Percentiles rank a stretch among this genome's conserved stretches.
Conservation (phyloP, 2,888 invertebrate species). For the Frankliniella intonsa region DNA sequence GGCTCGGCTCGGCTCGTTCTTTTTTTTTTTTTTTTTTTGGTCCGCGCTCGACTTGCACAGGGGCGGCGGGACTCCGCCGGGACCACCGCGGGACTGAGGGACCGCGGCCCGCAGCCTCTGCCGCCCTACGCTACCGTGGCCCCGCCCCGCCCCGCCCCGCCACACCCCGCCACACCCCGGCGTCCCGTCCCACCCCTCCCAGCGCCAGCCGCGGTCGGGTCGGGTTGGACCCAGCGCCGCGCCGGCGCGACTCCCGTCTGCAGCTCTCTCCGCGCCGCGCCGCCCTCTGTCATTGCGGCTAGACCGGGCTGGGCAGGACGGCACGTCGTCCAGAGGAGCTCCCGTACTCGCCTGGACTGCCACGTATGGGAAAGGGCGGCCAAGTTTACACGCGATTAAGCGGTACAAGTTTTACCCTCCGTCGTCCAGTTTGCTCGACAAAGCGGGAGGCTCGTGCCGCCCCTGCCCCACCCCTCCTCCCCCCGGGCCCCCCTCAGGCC, state of each 20-base stretch:
- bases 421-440: too few relatives aligned
- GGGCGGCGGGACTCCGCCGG: constrained; percentile 21
- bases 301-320: background rate
- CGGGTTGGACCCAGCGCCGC: background rate
- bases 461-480: background rate
- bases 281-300: background rate
- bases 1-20: background rate
- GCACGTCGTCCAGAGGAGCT: too few relatives aligned
- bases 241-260: too few relatives aligned
- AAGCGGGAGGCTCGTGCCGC: too few relatives aligned
- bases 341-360: too few relatives aligned
- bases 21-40: too few relatives aligned
- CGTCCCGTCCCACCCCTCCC: background rate
- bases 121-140: background rate
- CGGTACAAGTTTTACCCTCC: too few relatives aligned
- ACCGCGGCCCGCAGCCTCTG: background rate
- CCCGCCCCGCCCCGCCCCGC: background rate
- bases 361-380: too few relatives aligned
- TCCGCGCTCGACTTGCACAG: constrained; percentile 4
- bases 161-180: background rate
- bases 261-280: too few relatives aligned
- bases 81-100: constrained; percentile 25
- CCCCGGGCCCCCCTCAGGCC: background rate
- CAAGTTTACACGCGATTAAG: too few relatives aligned
- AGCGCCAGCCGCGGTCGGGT: background rate